phyloP scores from a whole-genome alignment of 1,140 invertebrate species.

The Drosophila kepulauana region DNA sequence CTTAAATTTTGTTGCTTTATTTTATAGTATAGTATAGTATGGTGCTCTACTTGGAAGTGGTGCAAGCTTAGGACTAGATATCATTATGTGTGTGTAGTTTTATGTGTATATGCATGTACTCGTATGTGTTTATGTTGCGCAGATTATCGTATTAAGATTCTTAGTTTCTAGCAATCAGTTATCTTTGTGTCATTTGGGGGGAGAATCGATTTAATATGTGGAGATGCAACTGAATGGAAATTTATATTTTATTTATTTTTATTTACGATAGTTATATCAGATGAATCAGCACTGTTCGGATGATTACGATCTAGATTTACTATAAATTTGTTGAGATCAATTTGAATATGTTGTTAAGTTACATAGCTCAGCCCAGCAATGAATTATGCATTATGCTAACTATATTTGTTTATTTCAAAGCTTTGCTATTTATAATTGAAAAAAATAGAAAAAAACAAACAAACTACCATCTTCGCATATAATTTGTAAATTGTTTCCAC shows the following conservation, averaged over 20 bases:
- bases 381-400: neutral
- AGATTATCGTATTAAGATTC: slow-evolving; percentile 9
- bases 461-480: neutral
- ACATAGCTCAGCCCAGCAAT: slow-evolving; percentile 1
- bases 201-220: slow-evolving; percentile 9
- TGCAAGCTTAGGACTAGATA: slow-evolving; percentile 56
- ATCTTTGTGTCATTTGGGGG: slow-evolving; percentile 5
- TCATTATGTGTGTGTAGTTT: slow-evolving; percentile 34
- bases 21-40: slow-evolving; percentile 3
- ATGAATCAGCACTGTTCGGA: slow-evolving; percentile 21
- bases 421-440: neutral
- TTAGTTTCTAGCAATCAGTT: slow-evolving; percentile 3
- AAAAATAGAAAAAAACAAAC: neutral
- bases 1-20: neutral
- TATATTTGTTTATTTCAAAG: neutral
- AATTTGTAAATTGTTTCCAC: neutral
- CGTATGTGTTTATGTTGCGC: slow-evolving; percentile 4
- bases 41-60: slow-evolving; percentile 33
- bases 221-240: slow-evolving; percentile 1
- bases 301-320: slow-evolving; percentile 40
- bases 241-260: slow-evolving; percentile 1
- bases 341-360: slow-evolving; percentile 60
- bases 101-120: slow-evolving; percentile 11
- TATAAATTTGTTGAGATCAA: slow-evolving; percentile 72
- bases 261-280: slow-evolving; percentile 7